Base-by-base conservation (phyloP, 1,140 invertebrate genomes). In the Octopus bimaculoides region DNA sequence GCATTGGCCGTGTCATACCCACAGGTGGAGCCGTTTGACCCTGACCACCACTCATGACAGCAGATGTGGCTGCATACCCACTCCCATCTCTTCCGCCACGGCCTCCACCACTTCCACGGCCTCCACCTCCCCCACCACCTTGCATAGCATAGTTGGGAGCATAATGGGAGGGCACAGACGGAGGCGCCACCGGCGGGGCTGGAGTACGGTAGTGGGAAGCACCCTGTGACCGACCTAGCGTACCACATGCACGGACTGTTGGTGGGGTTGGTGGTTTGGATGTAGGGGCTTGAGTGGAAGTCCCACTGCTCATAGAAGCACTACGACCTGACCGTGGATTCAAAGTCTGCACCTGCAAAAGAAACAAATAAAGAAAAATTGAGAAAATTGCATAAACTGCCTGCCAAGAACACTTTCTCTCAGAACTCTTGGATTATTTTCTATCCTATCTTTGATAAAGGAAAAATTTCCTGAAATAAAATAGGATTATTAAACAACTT, bases 221-320 rank as follows among this genome's bases (percentile, higher is more conserved):
- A 26, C 83, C 83, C 4, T 20, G n/a, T 54, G 78, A 71, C 77
- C 81, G 75, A 14, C 84, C 83, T 52, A 84, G 81, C 5, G 83
- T 84, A 52, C 84, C 82, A 75, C 14, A 73, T 56, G 41, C 73
- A 17, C 17, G 77, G 78, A 71, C 77, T 81, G 75, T 75, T 92
- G 97, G 97, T 54, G 97, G 97, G 5, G 97, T 98, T 0, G 97
- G 96, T 41, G 97, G 97, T 90, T 97, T 97, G 0, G 95, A 96
- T 1, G 95, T 98, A 4, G 97, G 97, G 7, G 97, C 95, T 14
- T 96, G 96, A 73, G 93, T 90, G 92, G 84, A 88, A 80, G 80
- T 81, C 81, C 80, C 78, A 81, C 87, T 89, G 77, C 85, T 87
- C 55, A 86, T 83, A 7, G 86, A 88, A 52, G 86, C 84, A 77